A percentile compares a stretch with the other conserved stretches of the same genome.
Evolutionary conservation across 2,113 vertebrate species (phyloP).

Genomic region (Syngnathus scovelli): DNA sequence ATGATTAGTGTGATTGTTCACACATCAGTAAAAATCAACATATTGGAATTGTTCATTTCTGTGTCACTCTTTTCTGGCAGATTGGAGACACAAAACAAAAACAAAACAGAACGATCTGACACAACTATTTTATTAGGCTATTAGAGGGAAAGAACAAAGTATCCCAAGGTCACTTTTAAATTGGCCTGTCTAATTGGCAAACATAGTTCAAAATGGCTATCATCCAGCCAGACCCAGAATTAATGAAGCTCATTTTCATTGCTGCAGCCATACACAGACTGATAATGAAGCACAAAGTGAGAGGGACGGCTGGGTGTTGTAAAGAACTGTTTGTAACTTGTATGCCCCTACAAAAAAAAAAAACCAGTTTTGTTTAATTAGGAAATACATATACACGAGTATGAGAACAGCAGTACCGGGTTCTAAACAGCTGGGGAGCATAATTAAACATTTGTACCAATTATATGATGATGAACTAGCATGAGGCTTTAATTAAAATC

Average conservation of each 20-base stretch:
- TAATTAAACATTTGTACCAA: slow-evolving; percentile 10
- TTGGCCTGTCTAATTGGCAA: slow-evolving; percentile 98
- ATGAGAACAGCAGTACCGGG: background rate
- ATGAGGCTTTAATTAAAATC: slow-evolving; percentile 1
- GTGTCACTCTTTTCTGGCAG: slow-evolving; percentile 19
- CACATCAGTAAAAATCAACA: background rate
- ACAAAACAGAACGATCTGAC: slow-evolving; percentile 80
- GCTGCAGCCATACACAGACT: slow-evolving; percentile 84
- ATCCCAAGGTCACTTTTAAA: slow-evolving; percentile 99
- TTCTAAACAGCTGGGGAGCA: background rate
- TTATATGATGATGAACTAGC: background rate
- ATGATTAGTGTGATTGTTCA: slow-evolving; percentile 17
- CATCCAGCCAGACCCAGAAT: slow-evolving; percentile 91
- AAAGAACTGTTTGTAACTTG: slow-evolving; percentile 10
- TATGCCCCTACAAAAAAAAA: background rate
- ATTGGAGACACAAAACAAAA: slow-evolving; percentile 52
- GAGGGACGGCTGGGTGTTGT: slow-evolving; percentile 33
- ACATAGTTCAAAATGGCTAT: slow-evolving; percentile 97
- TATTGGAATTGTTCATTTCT: background rate
- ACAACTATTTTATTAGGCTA: slow-evolving; percentile 88
- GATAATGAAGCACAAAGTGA: slow-evolving; percentile 75
- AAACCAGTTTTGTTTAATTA: slow-evolving; percentile 3
- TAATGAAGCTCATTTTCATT: slow-evolving; percentile 99
- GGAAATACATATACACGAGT: background rate
- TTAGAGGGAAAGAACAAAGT: slow-evolving; percentile 80